A percentile compares a stretch with the other conserved stretches of the same genome.
phyloP scores from a whole-genome alignment of 2,797 vertebrate species.

The Sylvia borin region DNA sequence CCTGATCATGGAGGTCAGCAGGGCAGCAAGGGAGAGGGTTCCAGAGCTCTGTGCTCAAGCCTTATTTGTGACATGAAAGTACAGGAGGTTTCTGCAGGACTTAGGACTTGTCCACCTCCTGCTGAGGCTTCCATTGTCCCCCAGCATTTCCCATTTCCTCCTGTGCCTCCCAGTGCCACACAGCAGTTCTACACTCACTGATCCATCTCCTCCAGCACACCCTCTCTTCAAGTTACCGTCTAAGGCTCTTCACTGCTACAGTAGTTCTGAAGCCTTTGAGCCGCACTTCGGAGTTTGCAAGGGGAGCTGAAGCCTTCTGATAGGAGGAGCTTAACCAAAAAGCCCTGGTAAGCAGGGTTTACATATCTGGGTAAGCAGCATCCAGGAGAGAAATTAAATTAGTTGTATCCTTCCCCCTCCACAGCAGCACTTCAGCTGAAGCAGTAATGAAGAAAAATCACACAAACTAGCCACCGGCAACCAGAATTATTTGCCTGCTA shows the following conservation, averaged over 20 bases:
- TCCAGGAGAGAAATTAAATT: constrained; percentile 17
- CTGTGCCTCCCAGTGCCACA: neutral
- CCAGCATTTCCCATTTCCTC: neutral
- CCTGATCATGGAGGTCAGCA: neutral
- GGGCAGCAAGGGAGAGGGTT: neutral
- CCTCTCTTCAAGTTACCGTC: neutral
- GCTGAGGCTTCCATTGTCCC: neutral
- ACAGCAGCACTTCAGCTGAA: constrained; percentile 8
- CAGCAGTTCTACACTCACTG: neutral
- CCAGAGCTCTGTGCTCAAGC: neutral
- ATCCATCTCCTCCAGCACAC: neutral
- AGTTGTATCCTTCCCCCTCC: neutral
- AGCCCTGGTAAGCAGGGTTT: neutral
- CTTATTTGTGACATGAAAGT: neutral
- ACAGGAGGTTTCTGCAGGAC: neutral
- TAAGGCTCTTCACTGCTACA: neutral
- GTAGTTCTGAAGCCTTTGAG: constrained; percentile 2
- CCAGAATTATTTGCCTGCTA: constrained; percentile 14
- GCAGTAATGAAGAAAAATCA: constrained; percentile 45
- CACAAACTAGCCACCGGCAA: neutral
- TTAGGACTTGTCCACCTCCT: neutral
- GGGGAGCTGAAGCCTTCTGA: neutral
- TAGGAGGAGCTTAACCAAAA: neutral
- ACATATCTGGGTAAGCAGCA: neutral
- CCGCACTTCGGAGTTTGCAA: neutral